Conservation (phyloP, 2,113 vertebrate species). For the Drymodes brunneopygia region DNA sequence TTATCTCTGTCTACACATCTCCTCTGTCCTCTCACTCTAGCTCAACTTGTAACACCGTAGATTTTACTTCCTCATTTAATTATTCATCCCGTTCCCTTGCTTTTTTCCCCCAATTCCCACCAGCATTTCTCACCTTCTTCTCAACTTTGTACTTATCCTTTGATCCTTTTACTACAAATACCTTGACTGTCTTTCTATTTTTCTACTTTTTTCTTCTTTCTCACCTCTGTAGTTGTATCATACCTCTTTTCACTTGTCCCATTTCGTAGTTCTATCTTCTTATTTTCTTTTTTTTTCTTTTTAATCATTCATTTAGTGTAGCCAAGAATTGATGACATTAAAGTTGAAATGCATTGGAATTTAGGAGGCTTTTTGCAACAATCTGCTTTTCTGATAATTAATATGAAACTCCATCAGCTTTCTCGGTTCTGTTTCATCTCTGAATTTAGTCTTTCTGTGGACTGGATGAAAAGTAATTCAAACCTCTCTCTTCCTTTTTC, state of each 20-base stretch:
- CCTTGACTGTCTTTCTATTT: background rate
- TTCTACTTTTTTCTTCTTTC: background rate
- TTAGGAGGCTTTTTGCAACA: constrained; percentile 3
- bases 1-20: background rate
- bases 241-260: background rate
- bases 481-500: background rate
- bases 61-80: background rate
- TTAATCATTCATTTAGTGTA: background rate
- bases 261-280: background rate
- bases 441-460: background rate
- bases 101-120: background rate
- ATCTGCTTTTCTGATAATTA: constrained; percentile 51
- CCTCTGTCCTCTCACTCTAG: background rate
- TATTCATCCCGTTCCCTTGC: background rate
- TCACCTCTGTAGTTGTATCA: background rate
- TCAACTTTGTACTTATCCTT: background rate
- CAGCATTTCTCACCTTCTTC: background rate
- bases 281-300: background rate
- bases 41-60: background rate
- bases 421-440: background rate
- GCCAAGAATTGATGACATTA: background rate
- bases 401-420: background rate
- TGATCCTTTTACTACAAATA: background rate
- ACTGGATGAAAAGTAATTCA: background rate
- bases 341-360: background rate